phyloP scores from a whole-genome alignment of 2,113 vertebrate genomes.

The Odocoileus hemionus region DNA sequence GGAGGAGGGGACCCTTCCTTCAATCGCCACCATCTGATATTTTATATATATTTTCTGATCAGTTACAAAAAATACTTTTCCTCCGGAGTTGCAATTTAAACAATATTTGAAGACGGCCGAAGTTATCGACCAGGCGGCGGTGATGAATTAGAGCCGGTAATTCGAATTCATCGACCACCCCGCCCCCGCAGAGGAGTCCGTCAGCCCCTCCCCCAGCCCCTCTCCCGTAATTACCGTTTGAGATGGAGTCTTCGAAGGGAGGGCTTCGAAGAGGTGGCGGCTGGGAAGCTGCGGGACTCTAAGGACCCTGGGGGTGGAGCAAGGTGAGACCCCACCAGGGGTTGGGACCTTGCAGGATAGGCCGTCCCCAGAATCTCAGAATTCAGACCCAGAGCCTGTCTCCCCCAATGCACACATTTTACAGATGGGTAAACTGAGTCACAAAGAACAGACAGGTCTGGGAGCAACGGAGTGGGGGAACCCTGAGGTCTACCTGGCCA shows the following conservation, averaged over 20 bases:
- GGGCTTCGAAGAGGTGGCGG: constrained; percentile 37
- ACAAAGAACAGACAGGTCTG: rapidly evolving
- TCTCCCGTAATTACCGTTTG: constrained; percentile 82
- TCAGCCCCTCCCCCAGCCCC: constrained; percentile 71
- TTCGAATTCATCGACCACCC: constrained; percentile 93
- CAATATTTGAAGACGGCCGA: constrained; percentile 87
- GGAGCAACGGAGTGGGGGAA: rapidly evolving
- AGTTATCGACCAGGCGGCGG: constrained; percentile 87
- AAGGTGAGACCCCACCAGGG: not conserved
- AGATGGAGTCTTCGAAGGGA: constrained; percentile 79
- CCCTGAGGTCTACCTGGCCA: not conserved
- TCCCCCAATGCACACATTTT: not conserved
- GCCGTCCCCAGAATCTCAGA: not conserved
- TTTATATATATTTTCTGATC: constrained; percentile 55
- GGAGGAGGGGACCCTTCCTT: not conserved
- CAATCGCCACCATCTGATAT: not conserved
- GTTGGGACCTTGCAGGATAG: not conserved
- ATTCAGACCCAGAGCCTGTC: too few relatives aligned
- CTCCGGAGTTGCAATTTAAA: constrained; percentile 83
- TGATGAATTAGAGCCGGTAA: constrained; percentile 96
- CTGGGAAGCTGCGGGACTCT: rapidly evolving
- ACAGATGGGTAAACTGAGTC: constrained; percentile 50
- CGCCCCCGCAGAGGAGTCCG: constrained; percentile 78
- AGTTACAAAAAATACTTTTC: constrained; percentile 58
- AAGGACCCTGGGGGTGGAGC: not conserved